A percentile compares a stretch with the other conserved stretches of the same genome.
These are phyloP conservation scores for Nannoperca obscura DNA, from an alignment of 2,797 vertebrate genomes.

Conservation along the genomic window DNA sequence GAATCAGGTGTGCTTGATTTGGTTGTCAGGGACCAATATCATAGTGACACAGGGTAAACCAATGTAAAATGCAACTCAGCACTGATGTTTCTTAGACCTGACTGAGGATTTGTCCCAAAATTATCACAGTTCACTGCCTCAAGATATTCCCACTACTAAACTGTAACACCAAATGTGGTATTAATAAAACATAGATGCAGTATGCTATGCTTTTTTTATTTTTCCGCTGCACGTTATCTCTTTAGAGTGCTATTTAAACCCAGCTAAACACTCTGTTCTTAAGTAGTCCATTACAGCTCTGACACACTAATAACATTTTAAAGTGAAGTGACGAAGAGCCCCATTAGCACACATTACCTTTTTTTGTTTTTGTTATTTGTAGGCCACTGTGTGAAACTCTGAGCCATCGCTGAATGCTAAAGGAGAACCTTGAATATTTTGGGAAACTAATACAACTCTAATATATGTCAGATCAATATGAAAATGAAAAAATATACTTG, in stretches of 20 bases:
- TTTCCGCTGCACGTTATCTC: not conserved
- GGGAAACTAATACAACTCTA: not conserved
- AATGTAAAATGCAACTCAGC: not conserved
- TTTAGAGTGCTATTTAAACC: constrained; percentile 1
- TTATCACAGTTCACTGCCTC: not conserved
- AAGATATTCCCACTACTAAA: not conserved
- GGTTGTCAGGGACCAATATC: constrained; percentile 6
- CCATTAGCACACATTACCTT: not conserved
- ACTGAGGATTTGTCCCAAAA: not conserved
- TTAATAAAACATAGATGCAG: not conserved
- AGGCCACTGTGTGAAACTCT: not conserved
- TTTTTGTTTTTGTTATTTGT: not conserved
- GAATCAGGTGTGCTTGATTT: constrained; percentile 14
- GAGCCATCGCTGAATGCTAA: not conserved
- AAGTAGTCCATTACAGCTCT: not conserved
- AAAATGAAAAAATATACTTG: not conserved
- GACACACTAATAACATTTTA: not conserved
- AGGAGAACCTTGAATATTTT: not conserved
- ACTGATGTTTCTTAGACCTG: not conserved
- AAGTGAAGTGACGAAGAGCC: not conserved
- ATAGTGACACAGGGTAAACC: not conserved
- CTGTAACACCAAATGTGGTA: not conserved
- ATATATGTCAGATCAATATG: constrained; percentile 2
- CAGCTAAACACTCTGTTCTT: not conserved
- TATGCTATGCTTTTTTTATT: not conserved